Percentiles rank a stretch among this genome's conserved stretches.
phyloP scores from a whole-genome alignment of 2,888 invertebrate species.

The Himalopsyche kuldschensis region DNA sequence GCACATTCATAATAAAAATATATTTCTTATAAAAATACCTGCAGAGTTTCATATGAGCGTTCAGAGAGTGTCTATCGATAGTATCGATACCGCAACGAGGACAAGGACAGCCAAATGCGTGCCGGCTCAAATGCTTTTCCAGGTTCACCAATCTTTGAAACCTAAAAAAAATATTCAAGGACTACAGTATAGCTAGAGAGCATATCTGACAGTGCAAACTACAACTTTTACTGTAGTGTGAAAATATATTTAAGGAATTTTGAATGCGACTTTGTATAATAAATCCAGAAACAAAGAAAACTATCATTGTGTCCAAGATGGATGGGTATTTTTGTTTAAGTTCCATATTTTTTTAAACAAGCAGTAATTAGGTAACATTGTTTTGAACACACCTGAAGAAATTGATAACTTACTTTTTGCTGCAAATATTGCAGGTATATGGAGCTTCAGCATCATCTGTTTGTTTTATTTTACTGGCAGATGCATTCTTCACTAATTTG shows the following conservation, averaged over 20 bases:
- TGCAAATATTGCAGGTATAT: conserved; percentile 8
- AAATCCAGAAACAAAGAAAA: too few relatives aligned
- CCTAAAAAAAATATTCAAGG: conserved; percentile 10
- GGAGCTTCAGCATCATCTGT: not conserved
- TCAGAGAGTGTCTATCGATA: not conserved
- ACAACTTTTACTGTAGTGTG: too few relatives aligned
- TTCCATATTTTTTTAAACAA: too few relatives aligned
- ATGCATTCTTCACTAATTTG: not conserved
- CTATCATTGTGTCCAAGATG: too few relatives aligned
- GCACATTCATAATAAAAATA: too few relatives aligned
- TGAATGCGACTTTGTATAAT: too few relatives aligned
- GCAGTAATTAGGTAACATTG: too few relatives aligned
- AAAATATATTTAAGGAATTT: too few relatives aligned
- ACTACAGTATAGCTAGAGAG: not conserved
- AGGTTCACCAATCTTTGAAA: conserved; percentile 25
- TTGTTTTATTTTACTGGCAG: not conserved
- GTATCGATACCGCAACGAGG: conserved; percentile 5
- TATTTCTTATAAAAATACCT: conserved; percentile 7
- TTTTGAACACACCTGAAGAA: too few relatives aligned
- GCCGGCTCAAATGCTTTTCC: conserved; percentile 28
- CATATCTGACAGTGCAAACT: too few relatives aligned
- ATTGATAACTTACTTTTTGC: conserved; percentile 4
- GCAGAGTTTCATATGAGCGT: conserved; percentile 20
- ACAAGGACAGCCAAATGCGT: conserved; percentile 9
- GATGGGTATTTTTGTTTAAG: too few relatives aligned